Evolutionary conservation across 2,797 vertebrate genomes (phyloP).

Genomic region (Octomys mimax): DNA sequence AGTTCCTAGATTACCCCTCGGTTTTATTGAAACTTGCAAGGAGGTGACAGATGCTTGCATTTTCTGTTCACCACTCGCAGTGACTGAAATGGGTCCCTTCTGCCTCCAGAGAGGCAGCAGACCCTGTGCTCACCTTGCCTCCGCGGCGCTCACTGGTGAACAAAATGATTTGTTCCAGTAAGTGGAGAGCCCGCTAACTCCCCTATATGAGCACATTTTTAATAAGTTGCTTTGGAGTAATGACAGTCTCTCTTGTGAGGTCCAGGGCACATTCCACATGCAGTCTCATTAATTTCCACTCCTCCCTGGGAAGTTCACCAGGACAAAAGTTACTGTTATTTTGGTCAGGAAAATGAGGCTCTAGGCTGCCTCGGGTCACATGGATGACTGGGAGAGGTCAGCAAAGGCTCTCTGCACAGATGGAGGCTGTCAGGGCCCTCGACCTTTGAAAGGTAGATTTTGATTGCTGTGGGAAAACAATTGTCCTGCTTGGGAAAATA

Average conservation of each 20-base stretch:
- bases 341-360: background rate
- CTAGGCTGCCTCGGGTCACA: background rate
- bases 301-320: background rate
- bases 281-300: conserved; percentile 4
- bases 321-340: background rate
- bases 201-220: background rate
- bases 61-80: background rate
- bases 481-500: background rate
- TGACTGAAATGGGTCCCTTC: background rate
- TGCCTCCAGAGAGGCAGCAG: background rate
- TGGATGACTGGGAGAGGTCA: background rate
- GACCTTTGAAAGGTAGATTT: conserved; percentile 4
- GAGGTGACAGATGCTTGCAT: background rate
- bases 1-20: background rate
- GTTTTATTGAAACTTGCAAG: background rate
- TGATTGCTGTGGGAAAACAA: background rate
- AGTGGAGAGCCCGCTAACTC: background rate
- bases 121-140: background rate
- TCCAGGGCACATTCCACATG: background rate
- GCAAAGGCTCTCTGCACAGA: background rate
- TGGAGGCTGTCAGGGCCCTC: background rate
- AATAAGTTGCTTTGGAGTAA: background rate
- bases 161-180: background rate
- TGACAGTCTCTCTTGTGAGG: background rate
- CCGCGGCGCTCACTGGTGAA: background rate